phyloP scores from a whole-genome alignment of 2,888 invertebrate genomes.

The Scotopteryx bipunctaria region DNA sequence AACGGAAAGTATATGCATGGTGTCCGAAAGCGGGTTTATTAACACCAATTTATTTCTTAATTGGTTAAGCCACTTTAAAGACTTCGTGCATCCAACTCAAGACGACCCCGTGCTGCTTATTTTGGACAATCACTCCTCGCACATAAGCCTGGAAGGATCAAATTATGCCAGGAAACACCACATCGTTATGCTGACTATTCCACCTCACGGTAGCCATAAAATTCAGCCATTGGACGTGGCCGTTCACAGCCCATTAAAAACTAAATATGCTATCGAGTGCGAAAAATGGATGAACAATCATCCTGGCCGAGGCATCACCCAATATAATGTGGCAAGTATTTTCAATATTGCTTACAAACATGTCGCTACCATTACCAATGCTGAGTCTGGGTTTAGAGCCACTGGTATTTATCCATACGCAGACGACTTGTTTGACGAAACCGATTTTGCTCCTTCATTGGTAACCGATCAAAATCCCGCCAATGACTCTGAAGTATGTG shows the following conservation, averaged over 20 bases:
- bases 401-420: conserved; percentile 31
- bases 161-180: conserved; percentile 22
- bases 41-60: conserved; percentile 39
- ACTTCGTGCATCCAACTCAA: conserved; percentile 34
- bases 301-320: conserved; percentile 26
- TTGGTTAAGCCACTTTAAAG: conserved; percentile 43
- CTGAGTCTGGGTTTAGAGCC: conserved; percentile 31
- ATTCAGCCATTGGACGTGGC: conserved; percentile 27
- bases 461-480: conserved; percentile 24
- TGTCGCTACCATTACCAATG: conserved; percentile 29
- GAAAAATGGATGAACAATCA: conserved; percentile 27
- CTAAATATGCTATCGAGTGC: conserved; percentile 16
- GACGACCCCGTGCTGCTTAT: conserved; percentile 41
- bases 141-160: conserved; percentile 28
- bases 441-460: conserved; percentile 27
- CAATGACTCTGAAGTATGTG: no score
- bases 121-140: conserved; percentile 38
- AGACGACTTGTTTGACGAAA: conserved; percentile 24
- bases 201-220: conserved; percentile 30
- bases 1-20: conserved; percentile 28
- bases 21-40: conserved; percentile 43
- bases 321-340: conserved; percentile 24
- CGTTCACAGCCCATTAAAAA: conserved; percentile 21
- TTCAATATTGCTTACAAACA: conserved; percentile 28
- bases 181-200: conserved; percentile 26